Percentiles rank a stretch among this genome's conserved stretches.
Evolutionary conservation across 1,140 invertebrate species (phyloP).

Genomic region (Drosophila jambulina): DNA sequence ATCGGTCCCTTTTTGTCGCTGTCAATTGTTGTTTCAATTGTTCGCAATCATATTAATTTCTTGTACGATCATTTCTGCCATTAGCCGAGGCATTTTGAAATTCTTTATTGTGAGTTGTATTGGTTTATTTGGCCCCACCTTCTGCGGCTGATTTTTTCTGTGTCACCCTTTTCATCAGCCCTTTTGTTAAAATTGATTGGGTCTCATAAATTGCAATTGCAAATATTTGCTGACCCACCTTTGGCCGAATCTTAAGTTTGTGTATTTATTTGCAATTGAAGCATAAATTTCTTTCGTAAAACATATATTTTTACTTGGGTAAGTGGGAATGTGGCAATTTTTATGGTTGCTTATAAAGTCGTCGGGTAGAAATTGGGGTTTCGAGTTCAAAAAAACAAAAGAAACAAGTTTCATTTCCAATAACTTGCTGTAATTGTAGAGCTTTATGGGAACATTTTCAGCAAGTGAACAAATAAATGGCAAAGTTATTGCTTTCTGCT

Average conservation of each 20-base stretch:
- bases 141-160: conserved; percentile 24
- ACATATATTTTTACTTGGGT: not conserved
- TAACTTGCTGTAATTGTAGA: not conserved
- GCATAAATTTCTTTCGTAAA: conserved; percentile 22
- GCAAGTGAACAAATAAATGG: not conserved
- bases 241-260: conserved; percentile 22
- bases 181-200: conserved; percentile 23
- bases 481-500: not conserved
- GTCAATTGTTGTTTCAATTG: conserved; percentile 22
- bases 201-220: conserved; percentile 44
- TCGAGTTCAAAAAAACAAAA: conserved; percentile 28
- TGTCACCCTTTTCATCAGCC: conserved; percentile 43
- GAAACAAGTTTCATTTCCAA: not conserved
- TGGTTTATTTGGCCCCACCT: conserved; percentile 13
- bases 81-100: conserved; percentile 52
- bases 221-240: conserved; percentile 67
- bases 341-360: conserved; percentile 9
- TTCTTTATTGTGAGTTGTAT: conserved; percentile 34
- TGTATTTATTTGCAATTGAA: conserved; percentile 30
- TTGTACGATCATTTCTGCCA: conserved; percentile 35
- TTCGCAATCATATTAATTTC: conserved; percentile 27
- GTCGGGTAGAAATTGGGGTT: conserved; percentile 31
- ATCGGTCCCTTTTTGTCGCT: conserved; percentile 10
- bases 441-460: conserved; percentile 7
- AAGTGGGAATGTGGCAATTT: conserved; percentile 23